Evolutionary conservation across 1,140 invertebrate species (phyloP).

Genomic region (Pachypsylla venusta): DNA sequence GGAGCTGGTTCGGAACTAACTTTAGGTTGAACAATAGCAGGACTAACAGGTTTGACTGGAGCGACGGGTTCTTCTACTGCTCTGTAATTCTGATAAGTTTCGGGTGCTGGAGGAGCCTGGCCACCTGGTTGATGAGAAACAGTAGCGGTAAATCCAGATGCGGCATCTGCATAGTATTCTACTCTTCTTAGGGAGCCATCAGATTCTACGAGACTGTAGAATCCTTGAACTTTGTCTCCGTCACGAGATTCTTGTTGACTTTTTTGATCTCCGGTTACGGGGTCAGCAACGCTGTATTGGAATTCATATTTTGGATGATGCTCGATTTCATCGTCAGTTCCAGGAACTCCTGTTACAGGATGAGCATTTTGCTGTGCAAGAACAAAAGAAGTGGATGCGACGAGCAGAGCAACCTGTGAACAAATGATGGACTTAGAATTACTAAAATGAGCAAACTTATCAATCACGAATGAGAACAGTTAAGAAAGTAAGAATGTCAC

Average conservation of each 20-base stretch:
- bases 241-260: constrained; percentile 45
- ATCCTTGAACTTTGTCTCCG: constrained; percentile 43
- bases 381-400: not conserved
- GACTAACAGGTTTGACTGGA: not conserved
- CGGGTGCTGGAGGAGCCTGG: not conserved
- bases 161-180: constrained; percentile 60
- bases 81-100: not conserved
- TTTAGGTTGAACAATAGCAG: not conserved
- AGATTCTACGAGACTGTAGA: constrained; percentile 60
- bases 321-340: constrained; percentile 17
- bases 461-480: too few species aligned
- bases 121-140: constrained; percentile 29
- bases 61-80: not conserved
- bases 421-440: too few species aligned
- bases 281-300: constrained; percentile 36
- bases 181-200: constrained; percentile 60
- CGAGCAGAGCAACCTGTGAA: not conserved
- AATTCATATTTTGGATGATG: constrained; percentile 37
- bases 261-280: constrained; percentile 45
- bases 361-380: not conserved
- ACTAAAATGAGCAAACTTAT: too few species aligned
- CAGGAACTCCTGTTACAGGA: not conserved
- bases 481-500: too few species aligned
- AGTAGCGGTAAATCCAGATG: constrained; percentile 59
- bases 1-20: not conserved